phyloP scores from a whole-genome alignment of 2,113 vertebrate species.

The Tupaia tana region DNA sequence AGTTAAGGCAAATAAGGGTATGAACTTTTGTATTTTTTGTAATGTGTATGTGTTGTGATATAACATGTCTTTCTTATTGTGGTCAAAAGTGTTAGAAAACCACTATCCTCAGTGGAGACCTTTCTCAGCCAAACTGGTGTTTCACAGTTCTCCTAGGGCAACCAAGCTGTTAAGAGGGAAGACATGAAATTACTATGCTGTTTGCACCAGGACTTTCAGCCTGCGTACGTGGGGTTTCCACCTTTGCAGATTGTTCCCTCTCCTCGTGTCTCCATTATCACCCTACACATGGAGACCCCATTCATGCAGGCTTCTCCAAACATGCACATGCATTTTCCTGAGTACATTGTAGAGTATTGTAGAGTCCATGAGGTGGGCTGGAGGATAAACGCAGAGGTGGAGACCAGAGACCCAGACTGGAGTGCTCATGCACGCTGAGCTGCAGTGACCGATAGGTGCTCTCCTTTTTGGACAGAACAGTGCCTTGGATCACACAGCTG shows the following conservation, averaged over 20 bases:
- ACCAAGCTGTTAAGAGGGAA: background rate
- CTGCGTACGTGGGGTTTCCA: accelerated
- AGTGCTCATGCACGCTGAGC: background rate
- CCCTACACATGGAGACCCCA: too few species aligned
- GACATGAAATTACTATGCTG: background rate
- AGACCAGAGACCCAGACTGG: too few species aligned
- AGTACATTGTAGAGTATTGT: background rate
- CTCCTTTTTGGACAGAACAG: background rate
- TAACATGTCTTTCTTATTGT: background rate
- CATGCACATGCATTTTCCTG: background rate
- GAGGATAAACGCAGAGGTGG: background rate
- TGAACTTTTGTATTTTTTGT: background rate
- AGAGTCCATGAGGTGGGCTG: background rate
- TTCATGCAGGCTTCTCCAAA: background rate
- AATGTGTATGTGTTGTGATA: background rate
- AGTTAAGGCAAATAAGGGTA: background rate
- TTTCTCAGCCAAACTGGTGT: background rate
- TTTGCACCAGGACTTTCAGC: background rate
- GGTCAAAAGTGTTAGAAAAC: background rate
- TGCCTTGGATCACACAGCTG: background rate
- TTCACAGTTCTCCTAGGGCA: background rate
- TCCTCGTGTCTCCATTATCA: background rate
- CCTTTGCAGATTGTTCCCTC: background rate
- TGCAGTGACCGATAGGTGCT: background rate
- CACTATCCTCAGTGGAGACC: background rate